These are phyloP conservation scores for Geotrupes spiniger DNA, from an alignment of 2,888 invertebrate species.

Conservation along the genomic window DNA sequence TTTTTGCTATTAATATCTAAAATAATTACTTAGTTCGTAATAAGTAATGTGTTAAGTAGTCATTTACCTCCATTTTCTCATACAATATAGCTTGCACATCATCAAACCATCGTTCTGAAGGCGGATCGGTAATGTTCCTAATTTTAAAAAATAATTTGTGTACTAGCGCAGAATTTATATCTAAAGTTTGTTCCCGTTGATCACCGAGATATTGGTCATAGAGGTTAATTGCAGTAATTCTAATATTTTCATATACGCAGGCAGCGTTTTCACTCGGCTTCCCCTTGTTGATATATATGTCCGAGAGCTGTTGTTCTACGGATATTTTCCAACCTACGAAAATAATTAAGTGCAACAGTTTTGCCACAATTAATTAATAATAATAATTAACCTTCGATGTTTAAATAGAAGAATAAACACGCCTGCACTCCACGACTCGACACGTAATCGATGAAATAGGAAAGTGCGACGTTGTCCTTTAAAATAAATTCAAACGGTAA, in stretches of 20 bases:
- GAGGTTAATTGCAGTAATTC: conserved; percentile 70
- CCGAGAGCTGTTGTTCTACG: conserved; percentile 67
- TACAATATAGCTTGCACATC: conserved; percentile 72
- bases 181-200: conserved; percentile 62
- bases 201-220: conserved; percentile 76
- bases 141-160: conserved; percentile 61
- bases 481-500: conserved; percentile 70
- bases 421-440: conserved; percentile 66
- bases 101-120: conserved; percentile 78
- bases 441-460: conserved; percentile 76
- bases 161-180: conserved; percentile 60
- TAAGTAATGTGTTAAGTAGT: too few species aligned
- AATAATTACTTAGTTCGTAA: too few species aligned
- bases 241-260: conserved; percentile 45
- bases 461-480: conserved; percentile 73
- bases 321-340: conserved; percentile 62
- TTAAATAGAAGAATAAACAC: conserved; percentile 75
- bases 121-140: conserved; percentile 56
- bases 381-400: conserved; percentile 62
- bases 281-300: conserved; percentile 54
- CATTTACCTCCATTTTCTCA: conserved; percentile 55
- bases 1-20: too few species aligned
- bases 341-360: conserved; percentile 1
- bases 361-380: conserved; percentile 1
- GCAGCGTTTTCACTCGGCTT: conserved; percentile 48